Conservation (phyloP, 2,797 vertebrate genomes). For the Basileuterus tristriatus region DNA sequence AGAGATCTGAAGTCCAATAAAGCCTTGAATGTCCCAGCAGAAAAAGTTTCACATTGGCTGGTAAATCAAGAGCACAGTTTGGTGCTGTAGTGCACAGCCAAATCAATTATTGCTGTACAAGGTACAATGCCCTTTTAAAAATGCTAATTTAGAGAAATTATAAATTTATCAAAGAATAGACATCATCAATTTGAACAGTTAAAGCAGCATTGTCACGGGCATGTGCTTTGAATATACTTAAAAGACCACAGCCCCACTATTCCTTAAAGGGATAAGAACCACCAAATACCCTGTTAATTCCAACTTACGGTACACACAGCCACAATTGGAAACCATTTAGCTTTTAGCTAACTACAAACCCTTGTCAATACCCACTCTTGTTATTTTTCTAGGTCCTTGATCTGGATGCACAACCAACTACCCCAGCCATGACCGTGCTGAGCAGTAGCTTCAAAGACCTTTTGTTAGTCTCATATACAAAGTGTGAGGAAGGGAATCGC, state of each 20-base stretch:
- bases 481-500: neutral
- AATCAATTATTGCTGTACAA: neutral
- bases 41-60: neutral
- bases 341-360: neutral
- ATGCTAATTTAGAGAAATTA: neutral
- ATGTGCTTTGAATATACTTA: neutral
- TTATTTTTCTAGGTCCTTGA: neutral
- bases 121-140: neutral
- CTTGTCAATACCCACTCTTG: neutral
- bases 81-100: neutral
- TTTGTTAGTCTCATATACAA: neutral
- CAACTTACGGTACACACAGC: neutral
- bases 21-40: neutral
- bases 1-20: neutral
- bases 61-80: neutral
- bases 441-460: neutral
- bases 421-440: accelerated
- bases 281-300: accelerated
- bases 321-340: neutral
- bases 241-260: neutral
- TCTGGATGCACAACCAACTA: neutral
- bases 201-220: neutral
- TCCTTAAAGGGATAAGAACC: neutral
- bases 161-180: neutral
- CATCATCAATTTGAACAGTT: neutral